Evolutionary conservation across 2,113 vertebrate genomes (phyloP), one percentile per base, ranked within the genome.

Genomic region (Hippolais icterina): DNA sequence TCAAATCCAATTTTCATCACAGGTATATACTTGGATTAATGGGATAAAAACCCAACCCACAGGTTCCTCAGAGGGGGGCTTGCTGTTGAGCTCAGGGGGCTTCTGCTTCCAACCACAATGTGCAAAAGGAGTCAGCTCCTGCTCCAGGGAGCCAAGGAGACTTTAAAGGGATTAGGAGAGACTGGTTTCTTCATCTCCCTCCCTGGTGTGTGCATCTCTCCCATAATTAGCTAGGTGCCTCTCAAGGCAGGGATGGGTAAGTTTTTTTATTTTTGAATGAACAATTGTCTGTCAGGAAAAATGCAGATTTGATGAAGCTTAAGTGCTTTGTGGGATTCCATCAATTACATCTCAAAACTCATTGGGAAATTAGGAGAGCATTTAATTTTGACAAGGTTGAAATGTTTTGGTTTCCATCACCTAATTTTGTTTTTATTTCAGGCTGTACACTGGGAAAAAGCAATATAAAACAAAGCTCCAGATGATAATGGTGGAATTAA

Each of bases 341-440:
- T 93, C 94, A 95, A 85, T 91, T 95, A 72, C 69, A 85, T 87
- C 90, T 90, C 85, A 71, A 93, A 95, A 90, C 84, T 96, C 85
- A 83, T 78, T 64, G 92, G 94, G 94, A 97, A 96, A 94, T 95
- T 75, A 95, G 76, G 60, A 90, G 63, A 93, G 83, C 83, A 33
- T 96, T 94, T 94, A 93, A 85, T 96, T 97, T 87, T 86, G 88
- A 96, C 84, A 93, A 89, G 87, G 94, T 89, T 95, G 89, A 96
- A 96, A 91, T 85, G 84, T 78, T 96, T 96, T 76, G 47, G 69
- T 95, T 95, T 93, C 83, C 61, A 76, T 47, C 9, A 9, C 74
- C 75, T 96, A 71, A 94, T 95, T 95, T 87, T 78, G 90, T 87
- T 96, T 88, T 95, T 78, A 70, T 93, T 94, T 94, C 90, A 92